A percentile compares a stretch with the other conserved stretches of the same genome.
These are phyloP conservation scores for Ctenopoma kingsleyae DNA, from an alignment of 2,797 vertebrate species.

Conservation along the genomic window DNA sequence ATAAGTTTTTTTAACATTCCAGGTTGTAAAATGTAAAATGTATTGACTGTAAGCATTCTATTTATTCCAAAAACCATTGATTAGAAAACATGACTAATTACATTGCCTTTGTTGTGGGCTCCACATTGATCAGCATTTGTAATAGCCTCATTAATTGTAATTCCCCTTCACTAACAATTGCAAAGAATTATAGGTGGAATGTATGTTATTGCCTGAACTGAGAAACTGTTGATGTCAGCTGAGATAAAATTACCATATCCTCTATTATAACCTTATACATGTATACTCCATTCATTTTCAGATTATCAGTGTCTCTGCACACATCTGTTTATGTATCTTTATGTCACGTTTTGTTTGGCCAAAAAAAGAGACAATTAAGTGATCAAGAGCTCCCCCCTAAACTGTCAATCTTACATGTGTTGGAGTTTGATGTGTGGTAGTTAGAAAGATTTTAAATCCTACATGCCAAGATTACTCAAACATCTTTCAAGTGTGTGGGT, in stretches of 20 bases:
- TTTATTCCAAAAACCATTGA: conserved; percentile 15
- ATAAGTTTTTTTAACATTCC: not conserved
- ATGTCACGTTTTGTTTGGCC: conserved; percentile 11
- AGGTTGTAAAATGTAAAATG: not conserved
- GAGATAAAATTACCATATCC: not conserved
- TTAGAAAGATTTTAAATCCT: conserved; percentile 28
- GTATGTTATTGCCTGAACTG: not conserved
- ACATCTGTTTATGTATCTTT: conserved; percentile 11
- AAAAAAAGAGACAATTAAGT: conserved; percentile 33
- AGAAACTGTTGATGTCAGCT: not conserved
- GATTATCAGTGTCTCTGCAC: not conserved
- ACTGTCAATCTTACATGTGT: conserved; percentile 24
- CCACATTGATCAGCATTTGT: conserved; percentile 43
- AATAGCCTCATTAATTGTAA: conserved; percentile 44
- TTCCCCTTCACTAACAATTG: conserved; percentile 40
- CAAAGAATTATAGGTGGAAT: conserved; percentile 12
- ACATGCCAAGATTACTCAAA: conserved; percentile 21
- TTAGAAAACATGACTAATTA: conserved; percentile 48
- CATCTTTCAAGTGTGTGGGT: conserved; percentile 41
- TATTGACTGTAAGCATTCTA: conserved; percentile 12
- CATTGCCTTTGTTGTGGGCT: conserved; percentile 31
- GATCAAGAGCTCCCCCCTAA: conserved; percentile 37
- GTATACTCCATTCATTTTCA: not conserved
- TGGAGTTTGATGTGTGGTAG: conserved; percentile 23
- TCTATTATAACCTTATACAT: not conserved